These are phyloP conservation scores for Heloderma charlesbogerti DNA, from an alignment of 2,113 vertebrate genomes.

Conservation along the genomic window DNA sequence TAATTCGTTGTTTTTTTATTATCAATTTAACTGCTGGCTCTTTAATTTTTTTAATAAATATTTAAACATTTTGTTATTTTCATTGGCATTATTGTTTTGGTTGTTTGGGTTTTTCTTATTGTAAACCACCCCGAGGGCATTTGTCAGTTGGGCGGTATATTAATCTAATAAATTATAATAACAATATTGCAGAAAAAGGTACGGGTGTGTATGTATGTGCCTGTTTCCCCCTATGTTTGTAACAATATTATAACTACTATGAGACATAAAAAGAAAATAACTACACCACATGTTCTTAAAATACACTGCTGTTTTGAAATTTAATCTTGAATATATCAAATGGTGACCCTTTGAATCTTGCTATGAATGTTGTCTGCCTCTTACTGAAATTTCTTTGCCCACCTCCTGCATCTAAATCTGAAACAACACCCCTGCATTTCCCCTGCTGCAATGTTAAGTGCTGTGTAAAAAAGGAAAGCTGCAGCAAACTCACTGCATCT, in stretches of 20 bases:
- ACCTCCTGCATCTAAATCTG: neutral
- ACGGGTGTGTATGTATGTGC: too few relatives aligned
- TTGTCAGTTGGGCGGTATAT: too few relatives aligned
- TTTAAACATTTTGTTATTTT: too few relatives aligned
- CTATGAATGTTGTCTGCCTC: neutral
- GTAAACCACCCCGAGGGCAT: too few relatives aligned
- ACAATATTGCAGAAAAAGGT: neutral
- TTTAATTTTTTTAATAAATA: too few relatives aligned
- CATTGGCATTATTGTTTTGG: too few relatives aligned
- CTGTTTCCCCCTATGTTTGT: neutral
- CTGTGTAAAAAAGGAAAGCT: too few relatives aligned
- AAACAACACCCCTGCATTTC: neutral
- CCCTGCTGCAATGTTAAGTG: too few relatives aligned
- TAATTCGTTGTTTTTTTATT: too few relatives aligned
- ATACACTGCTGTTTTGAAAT: neutral
- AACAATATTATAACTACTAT: neutral
- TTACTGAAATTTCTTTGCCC: neutral
- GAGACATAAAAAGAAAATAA: neutral
- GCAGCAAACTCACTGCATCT: slow-evolving; percentile 45
- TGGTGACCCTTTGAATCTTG: neutral
- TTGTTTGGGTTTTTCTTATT: too few relatives aligned
- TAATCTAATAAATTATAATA: too few relatives aligned
- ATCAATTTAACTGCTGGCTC: too few relatives aligned
- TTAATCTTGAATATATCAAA: neutral
- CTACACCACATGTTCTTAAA: neutral